A percentile compares a stretch with the other conserved stretches of the same genome.
Conservation (phyloP, 1,140 invertebrate species). For the Halesus radiatus region DNA sequence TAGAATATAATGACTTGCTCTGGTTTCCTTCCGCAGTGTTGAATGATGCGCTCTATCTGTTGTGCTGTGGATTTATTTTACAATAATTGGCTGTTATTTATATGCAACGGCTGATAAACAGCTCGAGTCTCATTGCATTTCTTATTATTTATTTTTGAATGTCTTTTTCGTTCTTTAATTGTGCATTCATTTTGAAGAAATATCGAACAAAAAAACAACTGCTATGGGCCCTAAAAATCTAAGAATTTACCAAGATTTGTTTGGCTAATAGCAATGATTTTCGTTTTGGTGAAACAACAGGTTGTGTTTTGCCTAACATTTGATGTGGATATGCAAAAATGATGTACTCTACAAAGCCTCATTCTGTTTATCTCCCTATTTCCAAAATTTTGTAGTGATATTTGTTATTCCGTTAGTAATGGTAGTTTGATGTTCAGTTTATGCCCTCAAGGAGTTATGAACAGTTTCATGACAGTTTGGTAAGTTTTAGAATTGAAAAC, state of each 20-base stretch:
- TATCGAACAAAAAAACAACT: not conserved
- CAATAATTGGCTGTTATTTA: not conserved
- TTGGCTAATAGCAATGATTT: too few relatives aligned
- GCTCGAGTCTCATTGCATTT: constrained; percentile 58
- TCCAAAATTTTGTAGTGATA: constrained; percentile 11
- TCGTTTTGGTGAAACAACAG: too few relatives aligned
- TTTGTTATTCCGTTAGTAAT: constrained; percentile 47
- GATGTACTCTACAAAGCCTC: constrained; percentile 24
- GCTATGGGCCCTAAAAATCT: not conserved
- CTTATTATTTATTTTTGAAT: constrained; percentile 63
- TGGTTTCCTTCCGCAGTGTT: constrained; percentile 9
- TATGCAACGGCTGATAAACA: constrained; percentile 55
- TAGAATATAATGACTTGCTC: constrained; percentile 6
- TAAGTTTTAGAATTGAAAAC: constrained; percentile 73
- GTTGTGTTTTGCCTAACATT: too few relatives aligned
- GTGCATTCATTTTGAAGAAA: not conserved
- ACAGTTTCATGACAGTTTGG: constrained; percentile 90
- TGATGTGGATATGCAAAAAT: constrained; percentile 44
- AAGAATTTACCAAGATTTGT: not conserved
- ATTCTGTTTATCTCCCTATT: constrained; percentile 44
- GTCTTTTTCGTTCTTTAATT: not conserved
- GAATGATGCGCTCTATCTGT: constrained; percentile 24
- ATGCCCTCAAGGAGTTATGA: constrained; percentile 88
- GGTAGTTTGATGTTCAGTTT: constrained; percentile 75
- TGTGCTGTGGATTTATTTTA: constrained; percentile 21